These are phyloP conservation scores for Lottia gigantea DNA, from an alignment of 2,888 invertebrate genomes.

Conservation along the genomic window DNA sequence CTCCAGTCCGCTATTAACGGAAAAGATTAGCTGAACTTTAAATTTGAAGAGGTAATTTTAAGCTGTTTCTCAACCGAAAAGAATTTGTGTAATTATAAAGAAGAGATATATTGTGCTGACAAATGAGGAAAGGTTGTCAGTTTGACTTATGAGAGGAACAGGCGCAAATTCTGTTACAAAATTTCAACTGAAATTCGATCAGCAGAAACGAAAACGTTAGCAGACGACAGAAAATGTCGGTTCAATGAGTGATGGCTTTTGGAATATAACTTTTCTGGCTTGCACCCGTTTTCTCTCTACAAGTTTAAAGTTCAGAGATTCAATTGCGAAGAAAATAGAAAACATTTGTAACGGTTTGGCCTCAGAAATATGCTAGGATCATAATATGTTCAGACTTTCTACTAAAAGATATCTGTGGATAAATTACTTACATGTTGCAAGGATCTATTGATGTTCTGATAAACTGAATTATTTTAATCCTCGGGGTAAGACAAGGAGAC, in stretches of 20 bases:
- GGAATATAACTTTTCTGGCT: conserved; percentile 3
- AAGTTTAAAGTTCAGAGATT: conserved; percentile 7
- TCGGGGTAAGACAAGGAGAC: too few relatives aligned
- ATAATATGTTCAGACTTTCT: too few relatives aligned
- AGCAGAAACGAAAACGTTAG: background rate
- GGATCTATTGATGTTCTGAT: too few relatives aligned
- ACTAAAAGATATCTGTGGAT: too few relatives aligned
- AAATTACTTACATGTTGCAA: too few relatives aligned
- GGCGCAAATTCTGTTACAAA: background rate
- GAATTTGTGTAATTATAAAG: conserved; percentile 2
- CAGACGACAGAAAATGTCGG: background rate
- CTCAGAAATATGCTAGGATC: too few relatives aligned
- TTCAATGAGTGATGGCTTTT: conserved; percentile 3
- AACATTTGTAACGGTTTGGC: background rate
- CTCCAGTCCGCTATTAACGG: background rate
- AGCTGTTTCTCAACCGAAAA: background rate
- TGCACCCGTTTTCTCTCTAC: background rate
- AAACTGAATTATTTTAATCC: too few relatives aligned
- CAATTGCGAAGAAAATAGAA: background rate
- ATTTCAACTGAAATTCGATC: background rate
- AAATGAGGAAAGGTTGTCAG: background rate
- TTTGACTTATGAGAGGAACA: conserved; percentile 1
- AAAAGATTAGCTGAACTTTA: background rate
- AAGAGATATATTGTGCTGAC: background rate
- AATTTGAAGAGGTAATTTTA: background rate